Evolutionary conservation across 2,888 invertebrate species (phyloP).

Genomic region (Bruchidius siliquastri): DNA sequence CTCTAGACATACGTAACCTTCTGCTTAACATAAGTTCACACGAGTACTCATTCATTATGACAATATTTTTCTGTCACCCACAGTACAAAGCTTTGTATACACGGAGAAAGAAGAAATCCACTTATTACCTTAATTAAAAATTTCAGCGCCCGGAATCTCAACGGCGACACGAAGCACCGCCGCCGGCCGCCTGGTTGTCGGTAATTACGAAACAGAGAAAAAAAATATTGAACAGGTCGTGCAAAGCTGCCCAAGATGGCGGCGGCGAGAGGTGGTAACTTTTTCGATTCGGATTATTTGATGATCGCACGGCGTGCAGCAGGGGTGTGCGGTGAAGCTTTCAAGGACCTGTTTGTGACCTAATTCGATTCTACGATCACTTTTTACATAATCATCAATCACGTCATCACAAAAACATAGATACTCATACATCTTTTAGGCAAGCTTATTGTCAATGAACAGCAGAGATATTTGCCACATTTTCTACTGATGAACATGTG

Average conservation of each 20-base stretch:
- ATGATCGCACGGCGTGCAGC: neutral
- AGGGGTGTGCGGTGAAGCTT: too few relatives aligned
- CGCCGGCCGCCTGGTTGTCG: neutral
- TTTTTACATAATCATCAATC: too few relatives aligned
- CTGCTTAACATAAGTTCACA: neutral
- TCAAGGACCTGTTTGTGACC: too few relatives aligned
- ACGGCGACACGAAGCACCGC: neutral
- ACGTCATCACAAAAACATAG: too few relatives aligned
- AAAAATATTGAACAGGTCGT: neutral
- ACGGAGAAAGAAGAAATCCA: neutral
- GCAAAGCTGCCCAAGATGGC: neutral
- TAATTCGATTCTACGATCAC: too few relatives aligned
- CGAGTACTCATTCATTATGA: neutral
- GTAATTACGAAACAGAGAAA: neutral
- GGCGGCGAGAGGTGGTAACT: neutral
- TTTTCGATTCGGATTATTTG: neutral
- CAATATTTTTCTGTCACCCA: neutral
- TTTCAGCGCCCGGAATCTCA: neutral
- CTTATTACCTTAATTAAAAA: neutral
- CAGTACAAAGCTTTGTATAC: neutral
- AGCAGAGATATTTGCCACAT: too few relatives aligned
- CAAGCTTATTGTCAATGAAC: too few relatives aligned
- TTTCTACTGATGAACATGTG: too few relatives aligned
- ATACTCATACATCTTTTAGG: too few relatives aligned
- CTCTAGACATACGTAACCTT: too few relatives aligned